These are phyloP conservation scores for Drosophila tripunctata DNA, from an alignment of 2,888 invertebrate genomes.

Conservation along the genomic window DNA sequence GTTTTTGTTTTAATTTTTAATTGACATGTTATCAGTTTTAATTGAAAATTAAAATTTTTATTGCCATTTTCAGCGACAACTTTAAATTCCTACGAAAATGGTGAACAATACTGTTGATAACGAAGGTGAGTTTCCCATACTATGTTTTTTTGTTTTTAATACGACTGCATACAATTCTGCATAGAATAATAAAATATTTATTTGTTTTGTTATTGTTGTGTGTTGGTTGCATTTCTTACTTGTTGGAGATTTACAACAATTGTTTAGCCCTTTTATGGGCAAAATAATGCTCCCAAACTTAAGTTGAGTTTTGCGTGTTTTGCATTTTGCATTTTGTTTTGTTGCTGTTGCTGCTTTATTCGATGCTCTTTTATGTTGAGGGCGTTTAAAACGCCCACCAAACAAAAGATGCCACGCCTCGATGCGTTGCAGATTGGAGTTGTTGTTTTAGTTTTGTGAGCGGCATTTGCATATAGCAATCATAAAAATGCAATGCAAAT, in stretches of 20 bases:
- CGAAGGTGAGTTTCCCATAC: slow-evolving; percentile 55
- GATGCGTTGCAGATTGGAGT: slow-evolving; percentile 52
- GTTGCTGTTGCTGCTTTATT: too few species aligned
- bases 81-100: slow-evolving; percentile 42
- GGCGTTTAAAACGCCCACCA: slow-evolving; percentile 25
- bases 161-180: too few species aligned
- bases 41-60: background rate
- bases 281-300: slow-evolving; percentile 8
- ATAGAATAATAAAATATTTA: background rate
- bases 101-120: slow-evolving; percentile 60
- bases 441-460: slow-evolving; percentile 37
- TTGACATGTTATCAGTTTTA: background rate
- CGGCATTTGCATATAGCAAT: slow-evolving; percentile 63
- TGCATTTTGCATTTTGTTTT: slow-evolving; percentile 8
- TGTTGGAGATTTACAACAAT: slow-evolving; percentile 32
- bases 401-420: slow-evolving; percentile 70
- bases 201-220: background rate
- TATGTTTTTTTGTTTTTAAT: too few species aligned
- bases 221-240: slow-evolving; percentile 15
- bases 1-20: background rate
- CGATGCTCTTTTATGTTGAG: slow-evolving; percentile 41
- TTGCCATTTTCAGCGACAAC: slow-evolving; percentile 12
- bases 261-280: slow-evolving; percentile 22
- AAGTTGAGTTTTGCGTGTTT: slow-evolving; percentile 25
- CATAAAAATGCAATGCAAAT: slow-evolving; percentile 63